Evolutionary conservation across 1,140 invertebrate genomes (phyloP), one percentile per base, ranked within the genome.

Genomic region (Drosophila parvula): DNA sequence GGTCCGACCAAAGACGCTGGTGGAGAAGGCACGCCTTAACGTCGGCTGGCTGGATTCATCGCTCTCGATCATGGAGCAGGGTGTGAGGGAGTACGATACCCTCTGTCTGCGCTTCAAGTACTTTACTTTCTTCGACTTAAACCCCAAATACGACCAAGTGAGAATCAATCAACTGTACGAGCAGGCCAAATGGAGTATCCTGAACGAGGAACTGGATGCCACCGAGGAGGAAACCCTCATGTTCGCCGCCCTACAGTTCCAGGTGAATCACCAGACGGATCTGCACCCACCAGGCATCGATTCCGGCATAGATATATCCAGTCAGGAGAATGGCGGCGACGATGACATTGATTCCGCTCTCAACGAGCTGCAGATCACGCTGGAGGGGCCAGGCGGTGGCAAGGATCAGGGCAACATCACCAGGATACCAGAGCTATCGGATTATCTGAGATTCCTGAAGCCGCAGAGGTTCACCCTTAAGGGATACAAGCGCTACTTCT

Each of bases 111-210:
- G 95, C 34, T 98, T 97, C 93, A 98, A 98, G 92, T 97, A 97
- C 92, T 99, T 94, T 92, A 97, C 95, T 84, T 98, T 97, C 95
- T 99, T 98, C 92, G 98, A 99, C 92, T 93, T 99, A 70, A 98
- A 98, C 92, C 96, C 98, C 9, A 98, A 98, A 93, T 97, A 97
- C 75, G 99, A 99, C 93, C 95, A 96, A 9, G 95, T 99, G 12
- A 93, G 99, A 57, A 99, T 99, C 75, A 99, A 99, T 94, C 98
- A 99, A 93, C 96, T 99, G 80, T 99, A 98, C 93, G 98, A 99
- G 93, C 99, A 99, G 93, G 98, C 98, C 30, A 99, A 98, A 91
- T 99, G 98, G 98, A 96, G 98, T 83, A 95, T 99, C 63, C 94
- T 99, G 34, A 97, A 98, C 77, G 99, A 99, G 92, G 98, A 99